A percentile compares a stretch with the other conserved stretches of the same genome.
Evolutionary conservation across 2,888 invertebrate species (phyloP).

Genomic region (Lordiphosa andalusiaca): DNA sequence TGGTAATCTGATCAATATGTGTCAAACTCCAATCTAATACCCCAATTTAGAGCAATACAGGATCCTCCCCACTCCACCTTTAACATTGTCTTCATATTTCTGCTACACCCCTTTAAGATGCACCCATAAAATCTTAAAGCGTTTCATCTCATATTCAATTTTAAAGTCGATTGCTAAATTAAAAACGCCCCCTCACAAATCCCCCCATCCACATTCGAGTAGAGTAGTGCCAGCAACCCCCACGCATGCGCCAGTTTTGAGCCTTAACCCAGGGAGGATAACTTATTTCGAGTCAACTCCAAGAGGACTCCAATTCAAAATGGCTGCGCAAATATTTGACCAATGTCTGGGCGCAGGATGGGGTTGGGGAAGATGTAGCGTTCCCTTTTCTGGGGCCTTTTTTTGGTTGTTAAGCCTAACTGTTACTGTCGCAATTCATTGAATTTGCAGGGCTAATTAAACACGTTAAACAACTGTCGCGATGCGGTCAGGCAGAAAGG

Average conservation of each 20-base stretch:
- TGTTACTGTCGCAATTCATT: slow-evolving; percentile 75
- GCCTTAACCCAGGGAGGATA: slow-evolving; percentile 26
- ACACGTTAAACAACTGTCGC: slow-evolving; percentile 74
- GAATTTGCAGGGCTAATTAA: slow-evolving; percentile 75
- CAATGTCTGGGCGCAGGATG: slow-evolving; percentile 43
- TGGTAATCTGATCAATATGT: too few relatives aligned
- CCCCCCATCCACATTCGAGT: slow-evolving; percentile 35
- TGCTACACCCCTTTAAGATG: too few relatives aligned
- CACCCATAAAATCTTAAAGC: background rate
- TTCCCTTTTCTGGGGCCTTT: slow-evolving; percentile 4
- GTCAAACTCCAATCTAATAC: too few relatives aligned
- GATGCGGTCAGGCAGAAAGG: slow-evolving; percentile 66
- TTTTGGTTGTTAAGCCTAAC: slow-evolving; percentile 61
- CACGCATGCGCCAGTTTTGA: slow-evolving; percentile 54
- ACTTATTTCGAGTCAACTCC: slow-evolving; percentile 8
- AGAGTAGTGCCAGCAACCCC: slow-evolving; percentile 22
- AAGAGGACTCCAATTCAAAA: slow-evolving; percentile 70
- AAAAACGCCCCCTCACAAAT: slow-evolving; percentile 5
- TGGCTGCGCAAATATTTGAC: slow-evolving; percentile 79
- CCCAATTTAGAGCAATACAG: too few relatives aligned
- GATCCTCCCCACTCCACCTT: too few relatives aligned
- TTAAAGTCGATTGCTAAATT: slow-evolving; percentile 10
- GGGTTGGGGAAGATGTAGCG: background rate
- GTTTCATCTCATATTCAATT: slow-evolving; percentile 5
- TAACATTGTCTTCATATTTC: too few relatives aligned